A percentile compares a stretch with the other conserved stretches of the same genome.
Conservation (phyloP, 2,888 invertebrate species). For the Hyles lineata region DNA sequence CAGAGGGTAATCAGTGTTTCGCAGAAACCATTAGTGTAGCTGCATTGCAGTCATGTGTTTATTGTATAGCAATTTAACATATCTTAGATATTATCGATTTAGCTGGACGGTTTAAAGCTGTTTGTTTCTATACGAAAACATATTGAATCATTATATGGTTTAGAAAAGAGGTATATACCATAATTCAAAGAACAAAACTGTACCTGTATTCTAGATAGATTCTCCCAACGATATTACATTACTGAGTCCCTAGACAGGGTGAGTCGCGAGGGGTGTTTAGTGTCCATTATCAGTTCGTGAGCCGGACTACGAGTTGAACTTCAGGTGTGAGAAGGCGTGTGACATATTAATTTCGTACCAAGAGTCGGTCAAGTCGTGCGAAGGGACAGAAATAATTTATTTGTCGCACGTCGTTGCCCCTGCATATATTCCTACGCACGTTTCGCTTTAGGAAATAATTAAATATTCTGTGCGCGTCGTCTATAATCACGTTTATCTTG, state of each 20-base stretch:
- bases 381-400: constrained; percentile 44
- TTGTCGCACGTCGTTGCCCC: constrained; percentile 47
- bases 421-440: constrained; percentile 51
- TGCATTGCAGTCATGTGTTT: neutral
- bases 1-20: neutral
- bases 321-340: neutral
- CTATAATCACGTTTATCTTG: constrained; percentile 33
- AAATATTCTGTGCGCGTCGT: constrained; percentile 36
- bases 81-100: neutral
- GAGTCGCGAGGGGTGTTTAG: too few relatives aligned
- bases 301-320: neutral
- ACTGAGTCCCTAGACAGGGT: too few relatives aligned
- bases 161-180: too few relatives aligned
- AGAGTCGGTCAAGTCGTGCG: neutral
- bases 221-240: too few relatives aligned
- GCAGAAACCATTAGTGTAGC: neutral
- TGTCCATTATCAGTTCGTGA: neutral
- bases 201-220: too few relatives aligned
- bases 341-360: neutral
- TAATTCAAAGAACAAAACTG: too few relatives aligned
- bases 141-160: too few relatives aligned
- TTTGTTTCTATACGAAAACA: too few relatives aligned
- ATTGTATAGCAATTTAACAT: neutral
- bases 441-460: constrained; percentile 50
- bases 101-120: neutral